Conservation (phyloP, 2,888 invertebrate species). For the Cordilura impudica region DNA sequence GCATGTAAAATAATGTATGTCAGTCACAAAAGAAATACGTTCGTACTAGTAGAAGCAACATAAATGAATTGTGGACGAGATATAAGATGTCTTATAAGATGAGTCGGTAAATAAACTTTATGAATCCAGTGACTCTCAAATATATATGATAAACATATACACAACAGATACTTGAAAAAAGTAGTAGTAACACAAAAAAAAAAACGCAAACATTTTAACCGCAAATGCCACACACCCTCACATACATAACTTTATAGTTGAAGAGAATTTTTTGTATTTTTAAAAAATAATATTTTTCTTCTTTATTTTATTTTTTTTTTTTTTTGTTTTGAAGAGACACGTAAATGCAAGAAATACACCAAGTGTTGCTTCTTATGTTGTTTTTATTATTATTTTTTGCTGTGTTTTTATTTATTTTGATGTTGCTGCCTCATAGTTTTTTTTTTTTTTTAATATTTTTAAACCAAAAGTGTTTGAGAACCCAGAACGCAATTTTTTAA, state of each 20-base stretch:
- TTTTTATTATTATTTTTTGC: background rate
- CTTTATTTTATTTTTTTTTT: too few species aligned
- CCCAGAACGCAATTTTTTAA: too few species aligned
- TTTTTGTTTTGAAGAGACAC: background rate
- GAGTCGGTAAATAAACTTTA: background rate
- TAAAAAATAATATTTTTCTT: too few species aligned
- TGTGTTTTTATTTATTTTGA: background rate
- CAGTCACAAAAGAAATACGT: too few species aligned
- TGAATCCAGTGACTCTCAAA: slow-evolving; percentile 3
- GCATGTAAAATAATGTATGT: too few species aligned
- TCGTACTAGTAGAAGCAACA: too few species aligned
- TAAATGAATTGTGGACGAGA: slow-evolving; percentile 3
- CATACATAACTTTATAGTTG: background rate
- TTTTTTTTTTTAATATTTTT: too few species aligned
- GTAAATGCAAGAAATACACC: background rate
- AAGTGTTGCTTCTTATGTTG: background rate
- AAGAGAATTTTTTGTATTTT: background rate
- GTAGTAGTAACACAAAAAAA: too few species aligned
- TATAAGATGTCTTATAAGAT: background rate
- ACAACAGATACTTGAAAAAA: too few species aligned
- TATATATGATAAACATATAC: background rate
- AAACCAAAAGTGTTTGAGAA: too few species aligned
- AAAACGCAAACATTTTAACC: background rate
- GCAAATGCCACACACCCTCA: background rate
- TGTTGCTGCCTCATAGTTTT: too few species aligned